Conservation (phyloP, 1,140 invertebrate species). For the Drosophila lini region DNA sequence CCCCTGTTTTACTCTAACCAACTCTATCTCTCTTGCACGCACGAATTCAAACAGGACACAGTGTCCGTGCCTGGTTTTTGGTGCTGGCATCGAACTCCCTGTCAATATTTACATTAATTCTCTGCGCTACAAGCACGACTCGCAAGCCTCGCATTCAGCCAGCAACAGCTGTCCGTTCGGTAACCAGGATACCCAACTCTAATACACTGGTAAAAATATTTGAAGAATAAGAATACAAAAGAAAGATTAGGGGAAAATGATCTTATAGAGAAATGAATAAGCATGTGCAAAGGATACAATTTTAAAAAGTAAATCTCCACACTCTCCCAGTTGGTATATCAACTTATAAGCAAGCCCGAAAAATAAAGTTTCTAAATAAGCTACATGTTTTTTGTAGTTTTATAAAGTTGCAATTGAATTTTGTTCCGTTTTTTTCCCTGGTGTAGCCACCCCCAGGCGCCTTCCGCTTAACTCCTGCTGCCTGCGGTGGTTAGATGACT, state of each 20-base stretch:
- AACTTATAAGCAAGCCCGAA: background rate
- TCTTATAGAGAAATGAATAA: too few relatives aligned
- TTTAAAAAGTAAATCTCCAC: background rate
- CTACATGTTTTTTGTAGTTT: background rate
- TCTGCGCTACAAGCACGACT: conserved; percentile 29
- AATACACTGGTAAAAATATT: conserved; percentile 1
- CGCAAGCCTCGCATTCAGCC: conserved; percentile 4
- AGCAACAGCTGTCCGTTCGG: conserved; percentile 50
- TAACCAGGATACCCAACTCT: conserved; percentile 16
- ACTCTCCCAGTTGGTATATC: background rate
- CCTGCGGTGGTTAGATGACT: conserved; percentile 64
- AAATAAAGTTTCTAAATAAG: background rate
- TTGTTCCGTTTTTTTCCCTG: conserved; percentile 4
- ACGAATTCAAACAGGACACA: conserved; percentile 36
- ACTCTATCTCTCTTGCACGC: conserved; percentile 20
- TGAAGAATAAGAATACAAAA: background rate
- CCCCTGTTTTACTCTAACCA: background rate
- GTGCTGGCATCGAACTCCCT: conserved; percentile 59
- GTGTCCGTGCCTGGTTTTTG: conserved; percentile 11
- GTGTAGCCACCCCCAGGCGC: conserved; percentile 14
- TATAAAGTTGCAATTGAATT: background rate
- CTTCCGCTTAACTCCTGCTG: conserved; percentile 10
- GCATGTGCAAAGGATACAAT: background rate
- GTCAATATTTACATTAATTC: conserved; percentile 81
- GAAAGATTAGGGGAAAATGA: too few relatives aligned